Evolutionary conservation across 2,888 invertebrate genomes (phyloP).

Genomic region (Hemistola chrysoprasaria): DNA sequence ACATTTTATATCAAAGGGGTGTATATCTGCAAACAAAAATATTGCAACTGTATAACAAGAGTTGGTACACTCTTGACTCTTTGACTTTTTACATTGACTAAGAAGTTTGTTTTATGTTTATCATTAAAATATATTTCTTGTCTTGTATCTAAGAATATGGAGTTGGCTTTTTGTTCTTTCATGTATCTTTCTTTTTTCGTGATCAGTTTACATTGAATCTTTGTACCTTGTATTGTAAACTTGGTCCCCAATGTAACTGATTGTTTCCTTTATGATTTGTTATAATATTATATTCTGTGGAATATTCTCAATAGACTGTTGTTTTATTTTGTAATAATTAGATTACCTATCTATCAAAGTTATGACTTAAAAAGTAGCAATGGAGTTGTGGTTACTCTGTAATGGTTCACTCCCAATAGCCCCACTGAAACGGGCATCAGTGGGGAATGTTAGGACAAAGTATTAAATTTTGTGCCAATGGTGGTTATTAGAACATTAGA

Average conservation of each 20-base stretch:
- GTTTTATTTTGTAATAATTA: slow-evolving; percentile 49
- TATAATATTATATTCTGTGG: slow-evolving; percentile 72
- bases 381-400: no score
- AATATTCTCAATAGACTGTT: slow-evolving; percentile 62
- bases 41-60: slow-evolving; percentile 71
- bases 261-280: slow-evolving; percentile 67
- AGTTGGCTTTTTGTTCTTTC: slow-evolving; percentile 74
- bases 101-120: slow-evolving; percentile 69
- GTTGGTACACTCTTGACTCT: slow-evolving; percentile 56
- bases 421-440: no score
- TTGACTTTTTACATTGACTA: slow-evolving; percentile 74
- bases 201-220: slow-evolving; percentile 56
- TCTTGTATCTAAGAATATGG: slow-evolving; percentile 59
- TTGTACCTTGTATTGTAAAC: slow-evolving; percentile 74
- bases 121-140: slow-evolving; percentile 55
- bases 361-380: no score
- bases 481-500: no score
- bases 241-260: slow-evolving; percentile 70
- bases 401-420: no score
- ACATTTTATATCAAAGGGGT: slow-evolving; percentile 60
- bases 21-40: slow-evolving; percentile 76
- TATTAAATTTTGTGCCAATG: no score
- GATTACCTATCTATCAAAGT: neutral
- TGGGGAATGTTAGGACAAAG: no score
- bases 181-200: slow-evolving; percentile 57